Conservation (phyloP, 1,140 invertebrate genomes). For the Dendrolimus punctatus region DNA sequence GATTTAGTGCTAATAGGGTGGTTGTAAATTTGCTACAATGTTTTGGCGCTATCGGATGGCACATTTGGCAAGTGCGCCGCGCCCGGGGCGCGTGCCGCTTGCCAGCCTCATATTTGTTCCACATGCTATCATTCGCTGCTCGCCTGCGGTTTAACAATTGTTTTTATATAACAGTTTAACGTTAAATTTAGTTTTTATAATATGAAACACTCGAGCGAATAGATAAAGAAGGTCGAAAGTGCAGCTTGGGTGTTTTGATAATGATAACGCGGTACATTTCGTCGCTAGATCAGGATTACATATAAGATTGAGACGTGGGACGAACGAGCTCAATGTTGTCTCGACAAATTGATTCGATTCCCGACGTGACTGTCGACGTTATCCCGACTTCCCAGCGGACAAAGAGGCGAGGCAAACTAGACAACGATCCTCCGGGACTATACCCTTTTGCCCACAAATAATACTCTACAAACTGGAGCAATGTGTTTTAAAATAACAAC, state of each 20-base stretch:
- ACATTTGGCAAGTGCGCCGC: constrained; percentile 57
- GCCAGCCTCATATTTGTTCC: constrained; percentile 57
- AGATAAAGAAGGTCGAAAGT: constrained; percentile 22
- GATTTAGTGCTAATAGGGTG: constrained; percentile 71
- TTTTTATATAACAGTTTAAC: constrained; percentile 38
- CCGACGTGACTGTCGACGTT: constrained; percentile 35
- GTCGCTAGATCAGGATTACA: constrained; percentile 10
- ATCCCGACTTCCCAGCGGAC: constrained; percentile 27
- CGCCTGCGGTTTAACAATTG: constrained; percentile 45
- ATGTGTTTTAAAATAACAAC: constrained; percentile 12
- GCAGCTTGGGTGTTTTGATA: constrained; percentile 10
- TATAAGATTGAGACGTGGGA: constrained; percentile 17
- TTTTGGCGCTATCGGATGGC: constrained; percentile 63
- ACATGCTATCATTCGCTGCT: constrained; percentile 31
- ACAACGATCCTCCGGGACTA: constrained; percentile 16
- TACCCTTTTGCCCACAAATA: constrained; percentile 15
- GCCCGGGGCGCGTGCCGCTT: constrained; percentile 40
- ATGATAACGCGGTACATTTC: constrained; percentile 4
- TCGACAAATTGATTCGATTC: constrained; percentile 58
- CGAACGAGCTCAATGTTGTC: constrained; percentile 42
- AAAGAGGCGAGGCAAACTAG: constrained; percentile 21
- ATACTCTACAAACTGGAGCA: constrained; percentile 8
- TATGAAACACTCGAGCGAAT: constrained; percentile 1
- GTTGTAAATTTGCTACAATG: constrained; percentile 65
- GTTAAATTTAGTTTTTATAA: constrained; percentile 11